Conservation (phyloP, 2,888 invertebrate genomes). For the Nephrocerus scutellatus region DNA sequence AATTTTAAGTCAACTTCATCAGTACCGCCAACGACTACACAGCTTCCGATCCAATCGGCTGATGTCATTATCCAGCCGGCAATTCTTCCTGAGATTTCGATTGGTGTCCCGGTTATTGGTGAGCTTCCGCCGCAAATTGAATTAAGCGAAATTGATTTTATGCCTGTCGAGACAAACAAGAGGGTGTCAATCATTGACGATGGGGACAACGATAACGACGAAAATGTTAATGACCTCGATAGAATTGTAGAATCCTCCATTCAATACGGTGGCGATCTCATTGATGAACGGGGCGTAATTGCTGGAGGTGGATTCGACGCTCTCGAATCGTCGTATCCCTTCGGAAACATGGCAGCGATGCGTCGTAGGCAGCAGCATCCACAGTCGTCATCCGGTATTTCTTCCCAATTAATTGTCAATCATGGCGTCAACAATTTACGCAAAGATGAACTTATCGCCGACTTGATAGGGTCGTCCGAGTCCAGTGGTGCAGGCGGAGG, state of each 20-base stretch:
- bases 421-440: slow-evolving; percentile 40
- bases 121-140: slow-evolving; percentile 48
- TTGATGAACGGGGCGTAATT: slow-evolving; percentile 38
- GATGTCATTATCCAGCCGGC: slow-evolving; percentile 47
- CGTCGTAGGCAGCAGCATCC: slow-evolving; percentile 18
- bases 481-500: slow-evolving; percentile 24
- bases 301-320: slow-evolving; percentile 37
- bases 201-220: slow-evolving; percentile 8
- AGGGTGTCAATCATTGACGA: too few relatives aligned
- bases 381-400: slow-evolving; percentile 27
- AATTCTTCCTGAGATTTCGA: slow-evolving; percentile 43
- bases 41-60: too few relatives aligned
- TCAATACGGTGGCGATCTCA: slow-evolving; percentile 45
- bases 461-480: slow-evolving; percentile 29
- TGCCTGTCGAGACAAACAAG: slow-evolving; percentile 42
- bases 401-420: slow-evolving; percentile 28
- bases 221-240: slow-evolving; percentile 25
- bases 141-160: slow-evolving; percentile 45
- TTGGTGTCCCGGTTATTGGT: slow-evolving; percentile 47
- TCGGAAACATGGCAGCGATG: slow-evolving; percentile 36
- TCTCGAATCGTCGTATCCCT: slow-evolving; percentile 42
- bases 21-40: slow-evolving; percentile 11
- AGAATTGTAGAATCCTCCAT: slow-evolving; percentile 40
- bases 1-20: slow-evolving; percentile 18
- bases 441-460: slow-evolving; percentile 40